Conservation (phyloP, 2,113 vertebrate genomes). For the Noturus placidus region DNA sequence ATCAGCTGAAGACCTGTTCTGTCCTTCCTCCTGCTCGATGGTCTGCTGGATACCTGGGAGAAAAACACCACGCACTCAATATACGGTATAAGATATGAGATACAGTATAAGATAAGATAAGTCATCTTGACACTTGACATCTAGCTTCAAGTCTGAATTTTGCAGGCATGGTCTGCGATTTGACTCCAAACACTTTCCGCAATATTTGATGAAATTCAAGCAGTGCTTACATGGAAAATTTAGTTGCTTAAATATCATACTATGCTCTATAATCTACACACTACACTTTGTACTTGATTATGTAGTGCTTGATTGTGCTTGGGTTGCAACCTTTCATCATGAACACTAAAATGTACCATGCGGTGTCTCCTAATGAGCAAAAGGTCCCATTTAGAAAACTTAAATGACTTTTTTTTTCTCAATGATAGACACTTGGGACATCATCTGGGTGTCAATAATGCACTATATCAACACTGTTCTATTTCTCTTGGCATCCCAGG, state of each 20-base stretch:
- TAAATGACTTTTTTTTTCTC: too few relatives aligned
- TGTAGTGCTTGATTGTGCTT: neutral
- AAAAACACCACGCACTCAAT: neutral
- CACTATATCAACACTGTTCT: neutral
- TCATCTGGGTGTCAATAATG: neutral
- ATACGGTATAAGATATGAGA: neutral
- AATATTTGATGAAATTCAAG: neutral
- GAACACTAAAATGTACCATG: too few relatives aligned
- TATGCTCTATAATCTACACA: neutral
- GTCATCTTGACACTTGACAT: neutral
- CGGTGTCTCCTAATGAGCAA: too few relatives aligned
- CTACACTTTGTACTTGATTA: neutral
- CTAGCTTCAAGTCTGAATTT: neutral
- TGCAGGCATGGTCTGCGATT: neutral
- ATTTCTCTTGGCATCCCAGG: too few relatives aligned
- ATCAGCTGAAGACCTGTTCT: slow-evolving; percentile 90
- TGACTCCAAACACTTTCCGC: neutral
- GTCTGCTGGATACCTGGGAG: slow-evolving; percentile 88
- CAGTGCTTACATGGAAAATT: neutral
- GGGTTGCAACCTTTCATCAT: too few relatives aligned
- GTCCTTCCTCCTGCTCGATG: slow-evolving; percentile 91
- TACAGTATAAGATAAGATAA: neutral
- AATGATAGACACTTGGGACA: neutral
- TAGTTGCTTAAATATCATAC: neutral
- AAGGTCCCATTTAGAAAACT: too few relatives aligned